Base-by-base conservation (phyloP, 2,797 vertebrate genomes). In the Nasua narica region DNA sequence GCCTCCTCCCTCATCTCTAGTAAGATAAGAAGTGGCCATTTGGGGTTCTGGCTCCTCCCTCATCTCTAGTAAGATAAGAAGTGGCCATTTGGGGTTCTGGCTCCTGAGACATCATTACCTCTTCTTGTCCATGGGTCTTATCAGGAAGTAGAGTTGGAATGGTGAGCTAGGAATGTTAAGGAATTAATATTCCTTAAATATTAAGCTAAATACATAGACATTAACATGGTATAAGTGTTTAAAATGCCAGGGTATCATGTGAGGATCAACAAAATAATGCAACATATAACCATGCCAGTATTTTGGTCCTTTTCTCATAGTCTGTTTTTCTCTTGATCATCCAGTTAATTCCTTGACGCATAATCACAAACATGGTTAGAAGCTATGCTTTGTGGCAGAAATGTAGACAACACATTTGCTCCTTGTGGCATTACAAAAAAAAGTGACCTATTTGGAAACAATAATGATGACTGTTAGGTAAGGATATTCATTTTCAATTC, bases 221-320 rank as follows among this genome's bases (percentile, higher is more conserved):
- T 23, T 72, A 58, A 46, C 40, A 77, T 13, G 21, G 62, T 2
- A 27, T 92, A 97, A 97, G 92, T 90, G 97, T 79, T 85, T 97
- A 94, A 98, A 92, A 98, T 97, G 97, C 97, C 97, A 97, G 96
- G 92, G 94, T 65, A 84, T 14, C 56, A 46, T 84, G 76, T 76
- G 67, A 88, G 25, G 54, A 32, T n/a, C 94, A 69, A 60, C 93
- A 95, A 97, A 96, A 69, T 77, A 11, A 69, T 62, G 43, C 96
- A 97, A 97, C 97, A 98, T 96, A 98, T 97, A 97, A 96, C 40
- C 48, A 76, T 56, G 29, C 85, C 29, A 87, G 58, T 96, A 93
- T 62, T 74, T 97, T 18, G 43, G 18, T 52, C 29, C 48, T 67
- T 70, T 84, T 11, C 10, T 52, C 35, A 48, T 35, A 79, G 1